Evolutionary conservation across 2,888 invertebrate species (phyloP).

Genomic region (Pantelozetes paolii): DNA sequence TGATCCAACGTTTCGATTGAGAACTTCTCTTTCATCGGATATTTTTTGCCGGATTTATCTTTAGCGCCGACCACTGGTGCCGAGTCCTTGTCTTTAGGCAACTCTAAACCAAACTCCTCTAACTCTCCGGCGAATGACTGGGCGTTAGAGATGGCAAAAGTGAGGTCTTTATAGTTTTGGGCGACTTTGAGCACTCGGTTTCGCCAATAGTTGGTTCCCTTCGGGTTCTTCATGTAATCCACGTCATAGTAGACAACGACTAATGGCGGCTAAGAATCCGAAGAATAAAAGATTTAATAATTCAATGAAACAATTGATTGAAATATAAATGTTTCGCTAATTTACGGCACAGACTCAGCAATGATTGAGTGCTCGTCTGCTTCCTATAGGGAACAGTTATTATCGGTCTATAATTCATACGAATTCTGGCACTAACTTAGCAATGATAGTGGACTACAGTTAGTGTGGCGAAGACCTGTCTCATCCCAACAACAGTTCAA

Average conservation of each 20-base stretch:
- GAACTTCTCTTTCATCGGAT: conserved; percentile 81
- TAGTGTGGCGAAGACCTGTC: conserved; percentile 13
- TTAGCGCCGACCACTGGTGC: conserved; percentile 76
- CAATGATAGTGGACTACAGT: conserved; percentile 6
- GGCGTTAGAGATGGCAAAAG: conserved; percentile 85
- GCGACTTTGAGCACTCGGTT: conserved; percentile 89
- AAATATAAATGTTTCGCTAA: conserved; percentile 4
- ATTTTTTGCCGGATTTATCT: conserved; percentile 80
- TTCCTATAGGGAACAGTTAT: not conserved
- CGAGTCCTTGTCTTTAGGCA: conserved; percentile 69
- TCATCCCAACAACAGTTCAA: not conserved
- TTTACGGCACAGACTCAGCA: conserved; percentile 1
- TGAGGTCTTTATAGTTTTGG: conserved; percentile 64
- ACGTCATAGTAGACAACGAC: conserved; percentile 88
- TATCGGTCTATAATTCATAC: conserved; percentile 12
- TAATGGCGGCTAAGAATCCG: conserved; percentile 63
- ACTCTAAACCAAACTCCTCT: conserved; percentile 87
- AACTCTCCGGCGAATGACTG: conserved; percentile 92
- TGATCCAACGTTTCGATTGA: conserved; percentile 75
- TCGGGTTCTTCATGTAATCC: conserved; percentile 92
- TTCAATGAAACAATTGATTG: not conserved
- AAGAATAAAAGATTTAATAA: not conserved
- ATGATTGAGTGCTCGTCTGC: not conserved
- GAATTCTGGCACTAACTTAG: conserved; percentile 26
- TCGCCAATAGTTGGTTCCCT: conserved; percentile 98